phyloP scores from a whole-genome alignment of 1,140 invertebrate species.

The Anoplolepis gracilipes region DNA sequence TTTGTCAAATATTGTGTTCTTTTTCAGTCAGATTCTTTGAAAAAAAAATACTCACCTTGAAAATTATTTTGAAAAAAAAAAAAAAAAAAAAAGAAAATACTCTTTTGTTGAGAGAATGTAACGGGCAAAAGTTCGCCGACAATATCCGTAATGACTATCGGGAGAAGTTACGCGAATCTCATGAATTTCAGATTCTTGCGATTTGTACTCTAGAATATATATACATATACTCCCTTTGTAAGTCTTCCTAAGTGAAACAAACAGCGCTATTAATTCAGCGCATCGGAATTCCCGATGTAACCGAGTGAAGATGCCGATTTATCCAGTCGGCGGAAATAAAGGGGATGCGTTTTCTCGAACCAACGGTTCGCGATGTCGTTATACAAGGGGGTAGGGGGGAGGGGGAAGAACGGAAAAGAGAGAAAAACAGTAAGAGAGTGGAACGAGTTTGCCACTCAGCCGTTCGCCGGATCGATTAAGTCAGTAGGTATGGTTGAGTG shows the following conservation, averaged over 20 bases:
- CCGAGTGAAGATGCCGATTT: slow-evolving; percentile 55
- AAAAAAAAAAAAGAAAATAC: not conserved
- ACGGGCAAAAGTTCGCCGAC: not conserved
- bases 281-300: slow-evolving; percentile 49
- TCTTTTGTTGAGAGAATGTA: not conserved
- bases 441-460: slow-evolving; percentile 49
- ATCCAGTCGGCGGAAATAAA: slow-evolving; percentile 45
- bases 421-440: slow-evolving; percentile 28
- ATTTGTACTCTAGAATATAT: slow-evolving; percentile 41
- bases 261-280: slow-evolving; percentile 56
- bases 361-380: slow-evolving; percentile 46
- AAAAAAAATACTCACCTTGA: not conserved
- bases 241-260: slow-evolving; percentile 56
- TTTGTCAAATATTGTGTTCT: not conserved
- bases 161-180: slow-evolving; percentile 29
- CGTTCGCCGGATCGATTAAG: slow-evolving; percentile 56
- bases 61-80: too few species aligned
- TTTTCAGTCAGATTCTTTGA: not conserved
- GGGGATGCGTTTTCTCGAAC: slow-evolving; percentile 57
- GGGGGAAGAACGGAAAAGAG: not conserved
- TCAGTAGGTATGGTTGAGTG: slow-evolving; percentile 56
- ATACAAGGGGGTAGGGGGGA: not conserved
- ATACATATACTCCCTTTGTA: not conserved
- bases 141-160: slow-evolving; percentile 39
- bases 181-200: slow-evolving; percentile 46